phyloP scores from a whole-genome alignment of 92 coral and sea anemone species.

The Hydrozoanthus gracilis region DNA sequence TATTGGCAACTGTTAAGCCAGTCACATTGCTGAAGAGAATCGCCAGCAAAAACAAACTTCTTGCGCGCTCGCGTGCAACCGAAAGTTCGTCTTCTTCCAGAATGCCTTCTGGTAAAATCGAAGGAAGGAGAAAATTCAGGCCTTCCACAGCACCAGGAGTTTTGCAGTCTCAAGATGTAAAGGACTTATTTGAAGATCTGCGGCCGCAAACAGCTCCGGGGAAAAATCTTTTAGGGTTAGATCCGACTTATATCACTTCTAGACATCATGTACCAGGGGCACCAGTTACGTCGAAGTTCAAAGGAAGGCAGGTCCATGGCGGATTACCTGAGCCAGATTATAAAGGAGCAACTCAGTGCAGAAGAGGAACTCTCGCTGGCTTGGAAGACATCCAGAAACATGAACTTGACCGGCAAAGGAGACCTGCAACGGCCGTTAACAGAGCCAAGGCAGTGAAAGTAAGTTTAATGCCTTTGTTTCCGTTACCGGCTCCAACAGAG shows the following conservation, averaged over 20 bases:
- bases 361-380: conserved; percentile 95
- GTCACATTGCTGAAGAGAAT: conserved; percentile 52
- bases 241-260: conserved; percentile 98
- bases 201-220: conserved; percentile 96
- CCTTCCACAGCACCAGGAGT: conserved; percentile 97
- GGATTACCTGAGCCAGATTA: conserved; percentile 93
- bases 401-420: conserved; percentile 76
- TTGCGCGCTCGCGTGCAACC: conserved; percentile 15
- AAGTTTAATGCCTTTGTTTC: neutral
- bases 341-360: conserved; percentile 77
- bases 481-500: neutral
- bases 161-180: conserved; percentile 86
- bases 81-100: conserved; percentile 37
- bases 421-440: conserved; percentile 93
- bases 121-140: conserved; percentile 67
- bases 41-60: neutral
- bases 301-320: conserved; percentile 98
- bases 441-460: conserved; percentile 86
- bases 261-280: conserved; percentile 99
- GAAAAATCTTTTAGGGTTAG: conserved; percentile 86
- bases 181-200: conserved; percentile 84
- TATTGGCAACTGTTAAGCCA: conserved; percentile 77
- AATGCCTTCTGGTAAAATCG: conserved; percentile 88
- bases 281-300: conserved; percentile 74
- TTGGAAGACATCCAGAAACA: conserved; percentile 83